Percentiles rank a stretch among this genome's conserved stretches.
These are phyloP conservation scores for Drosophila yooni DNA, from an alignment of 2,888 invertebrate genomes.

Conservation along the genomic window DNA sequence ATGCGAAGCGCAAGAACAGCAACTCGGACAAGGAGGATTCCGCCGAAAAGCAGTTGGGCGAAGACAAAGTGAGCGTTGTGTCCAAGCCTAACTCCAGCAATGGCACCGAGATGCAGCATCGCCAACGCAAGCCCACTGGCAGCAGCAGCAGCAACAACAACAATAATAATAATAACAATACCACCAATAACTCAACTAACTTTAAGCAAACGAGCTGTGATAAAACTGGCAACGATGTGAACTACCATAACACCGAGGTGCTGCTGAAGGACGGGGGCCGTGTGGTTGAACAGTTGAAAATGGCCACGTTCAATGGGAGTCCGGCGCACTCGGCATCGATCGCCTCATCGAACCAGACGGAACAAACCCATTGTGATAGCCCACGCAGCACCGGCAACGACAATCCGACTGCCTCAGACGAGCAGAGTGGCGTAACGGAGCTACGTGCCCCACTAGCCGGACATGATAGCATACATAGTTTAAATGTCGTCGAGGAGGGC, in stretches of 20 bases:
- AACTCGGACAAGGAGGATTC: slow-evolving; percentile 79
- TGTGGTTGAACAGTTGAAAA: slow-evolving; percentile 70
- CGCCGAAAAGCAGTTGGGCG: slow-evolving; percentile 65
- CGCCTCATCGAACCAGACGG: slow-evolving; percentile 81
- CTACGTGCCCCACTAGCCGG: slow-evolving; percentile 63
- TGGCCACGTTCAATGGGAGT: slow-evolving; percentile 70
- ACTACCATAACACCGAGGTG: slow-evolving; percentile 73
- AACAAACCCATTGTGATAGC: slow-evolving; percentile 81
- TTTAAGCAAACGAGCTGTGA: slow-evolving; percentile 72
- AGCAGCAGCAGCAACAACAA: slow-evolving; percentile 71
- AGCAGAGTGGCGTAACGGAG: slow-evolving; percentile 20
- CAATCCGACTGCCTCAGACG: slow-evolving; percentile 43
- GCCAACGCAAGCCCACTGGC: slow-evolving; percentile 79
- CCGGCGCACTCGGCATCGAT: slow-evolving; percentile 71
- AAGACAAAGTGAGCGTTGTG: slow-evolving; percentile 22
- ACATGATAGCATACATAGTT: slow-evolving; percentile 67
- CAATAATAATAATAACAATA: slow-evolving; percentile 64
- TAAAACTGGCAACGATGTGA: slow-evolving; percentile 66
- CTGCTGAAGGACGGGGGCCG: slow-evolving; percentile 66
- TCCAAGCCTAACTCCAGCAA: slow-evolving; percentile 25
- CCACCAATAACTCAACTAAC: slow-evolving; percentile 60
- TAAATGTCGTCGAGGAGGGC: slow-evolving; percentile 67
- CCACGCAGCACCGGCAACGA: slow-evolving; percentile 41
- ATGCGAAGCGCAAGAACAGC: slow-evolving; percentile 83
- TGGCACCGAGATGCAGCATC: slow-evolving; percentile 82